Evolutionary conservation across 2,888 invertebrate species (phyloP), one percentile per base, ranked within the genome.

Genomic region (Amaurobius ferox): DNA sequence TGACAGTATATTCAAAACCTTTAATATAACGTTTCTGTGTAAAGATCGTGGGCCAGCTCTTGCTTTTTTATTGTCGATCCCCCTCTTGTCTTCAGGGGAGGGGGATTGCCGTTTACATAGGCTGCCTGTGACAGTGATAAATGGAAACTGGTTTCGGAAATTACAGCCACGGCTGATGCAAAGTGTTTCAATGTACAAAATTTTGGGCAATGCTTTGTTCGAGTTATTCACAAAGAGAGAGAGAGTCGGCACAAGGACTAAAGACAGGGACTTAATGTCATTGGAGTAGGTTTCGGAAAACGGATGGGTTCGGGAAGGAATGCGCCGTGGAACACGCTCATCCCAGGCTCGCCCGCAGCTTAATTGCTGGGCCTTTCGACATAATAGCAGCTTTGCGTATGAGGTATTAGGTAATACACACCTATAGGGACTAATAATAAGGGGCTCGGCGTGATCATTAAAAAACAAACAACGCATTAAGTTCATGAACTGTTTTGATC

Each of bases 1-100:
- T 85, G 83, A 85, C 83, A 78, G 83, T 72, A 39, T 35, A 32
- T 55, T 70, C 66, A 77, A 85, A 83, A 85, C 66, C 77, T 85
- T 85, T 85, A 77, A 77, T 77, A 77, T 71, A 80, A 81, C 70
- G 81, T 81, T 81, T 74, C 74, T 81, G 81, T 81, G 74, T 76
- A 68, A 74, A 81, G 74, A 74, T 81, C 74, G 74, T 81, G 81
- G 74, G 81, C 68, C 39, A 70, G 55, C 32, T 35, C 68, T 81
- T 64, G 55, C 39, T 67, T 74, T 80, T 81, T 81, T 72, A 70
- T 77, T 66, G 39, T 64, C 23, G 28, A 48, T 32, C 61, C 40
- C 62, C 44, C 73, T 35, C 48, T 29, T 67, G 29, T 73, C 39
- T 68, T 39, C 70, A 68, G 40, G 29, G 61, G 19, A 62, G 73